These are phyloP conservation scores for Adela reaumurella DNA, from an alignment of 2,888 invertebrate species.

Conservation along the genomic window DNA sequence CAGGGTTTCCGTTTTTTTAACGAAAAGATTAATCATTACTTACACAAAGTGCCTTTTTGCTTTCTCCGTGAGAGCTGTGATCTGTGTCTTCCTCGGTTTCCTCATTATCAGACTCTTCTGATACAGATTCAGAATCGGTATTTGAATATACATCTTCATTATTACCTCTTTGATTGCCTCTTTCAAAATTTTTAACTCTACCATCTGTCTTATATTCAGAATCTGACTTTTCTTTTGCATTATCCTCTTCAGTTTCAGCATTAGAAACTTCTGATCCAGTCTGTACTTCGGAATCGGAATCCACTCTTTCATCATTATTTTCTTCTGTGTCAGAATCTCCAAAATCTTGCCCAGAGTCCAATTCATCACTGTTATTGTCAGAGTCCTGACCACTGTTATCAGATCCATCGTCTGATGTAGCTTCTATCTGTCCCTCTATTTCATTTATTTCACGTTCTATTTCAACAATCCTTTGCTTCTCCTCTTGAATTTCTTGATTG, in stretches of 20 bases:
- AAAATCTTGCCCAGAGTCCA: constrained; percentile 3
- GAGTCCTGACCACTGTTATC: constrained; percentile 3
- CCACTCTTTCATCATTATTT: constrained; percentile 14
- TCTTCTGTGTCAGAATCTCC: no score
- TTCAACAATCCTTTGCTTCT: constrained; percentile 38
- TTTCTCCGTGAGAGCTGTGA: no score
- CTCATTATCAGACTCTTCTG: constrained; percentile 14
- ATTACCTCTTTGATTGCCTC: no score
- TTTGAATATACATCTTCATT: no score
- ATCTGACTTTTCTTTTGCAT: no score
- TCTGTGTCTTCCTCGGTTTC: constrained; percentile 14
- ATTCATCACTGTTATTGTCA: constrained; percentile 2
- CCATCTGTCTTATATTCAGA: no score
- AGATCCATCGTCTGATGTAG: constrained; percentile 24
- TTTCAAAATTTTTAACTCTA: no score
- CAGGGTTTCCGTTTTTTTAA: no score
- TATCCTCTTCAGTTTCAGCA: no score
- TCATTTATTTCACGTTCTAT: constrained; percentile 45
- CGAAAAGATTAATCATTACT: no score
- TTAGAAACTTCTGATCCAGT: no score
- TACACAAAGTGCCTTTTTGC: background rate
- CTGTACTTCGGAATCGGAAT: no score
- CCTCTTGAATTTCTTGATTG: constrained; percentile 9
- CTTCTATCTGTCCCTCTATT: constrained; percentile 26
- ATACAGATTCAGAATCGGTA: constrained; percentile 6